Percentiles rank a stretch among this genome's conserved stretches.
Evolutionary conservation across 2,113 vertebrate genomes (phyloP).

Genomic region (Aphyosemion australe): DNA sequence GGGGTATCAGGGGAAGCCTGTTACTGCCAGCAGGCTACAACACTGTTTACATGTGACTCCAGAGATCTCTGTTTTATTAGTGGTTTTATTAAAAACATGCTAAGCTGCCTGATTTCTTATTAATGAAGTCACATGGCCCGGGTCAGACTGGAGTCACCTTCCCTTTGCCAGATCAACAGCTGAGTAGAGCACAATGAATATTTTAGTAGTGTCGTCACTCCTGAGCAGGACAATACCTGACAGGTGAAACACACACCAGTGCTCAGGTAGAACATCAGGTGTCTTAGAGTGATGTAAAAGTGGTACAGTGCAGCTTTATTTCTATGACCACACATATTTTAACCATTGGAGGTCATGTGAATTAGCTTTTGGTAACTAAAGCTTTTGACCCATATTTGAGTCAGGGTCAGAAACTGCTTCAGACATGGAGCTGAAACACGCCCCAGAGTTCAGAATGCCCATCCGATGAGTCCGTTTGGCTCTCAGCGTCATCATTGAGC

Average conservation of each 20-base stretch:
- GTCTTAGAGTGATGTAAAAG: background rate
- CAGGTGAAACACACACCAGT: conserved; percentile 52
- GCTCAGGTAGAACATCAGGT: conserved; percentile 18
- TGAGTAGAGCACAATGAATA: conserved; percentile 56
- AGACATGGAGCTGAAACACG: background rate
- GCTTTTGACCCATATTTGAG: conserved; percentile 24
- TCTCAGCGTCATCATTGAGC: background rate
- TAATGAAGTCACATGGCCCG: background rate
- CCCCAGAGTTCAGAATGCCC: background rate
- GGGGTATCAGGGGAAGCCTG: conserved; percentile 3
- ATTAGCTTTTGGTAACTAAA: background rate
- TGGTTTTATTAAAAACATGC: too few relatives aligned
- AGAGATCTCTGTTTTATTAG: background rate
- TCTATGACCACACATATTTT: background rate
- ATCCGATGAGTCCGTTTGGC: background rate
- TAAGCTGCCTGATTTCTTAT: background rate
- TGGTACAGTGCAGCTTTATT: background rate
- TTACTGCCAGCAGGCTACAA: conserved; percentile 11
- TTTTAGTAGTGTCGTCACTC: conserved; percentile 50
- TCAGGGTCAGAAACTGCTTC: conserved; percentile 10
- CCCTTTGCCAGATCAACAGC: conserved; percentile 24
- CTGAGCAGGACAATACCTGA: conserved; percentile 21
- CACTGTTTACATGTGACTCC: background rate
- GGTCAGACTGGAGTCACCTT: background rate
- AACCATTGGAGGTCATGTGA: background rate